Base-by-base conservation (phyloP, 2,113 vertebrate species). In the Pyrgilauda ruficollis region DNA sequence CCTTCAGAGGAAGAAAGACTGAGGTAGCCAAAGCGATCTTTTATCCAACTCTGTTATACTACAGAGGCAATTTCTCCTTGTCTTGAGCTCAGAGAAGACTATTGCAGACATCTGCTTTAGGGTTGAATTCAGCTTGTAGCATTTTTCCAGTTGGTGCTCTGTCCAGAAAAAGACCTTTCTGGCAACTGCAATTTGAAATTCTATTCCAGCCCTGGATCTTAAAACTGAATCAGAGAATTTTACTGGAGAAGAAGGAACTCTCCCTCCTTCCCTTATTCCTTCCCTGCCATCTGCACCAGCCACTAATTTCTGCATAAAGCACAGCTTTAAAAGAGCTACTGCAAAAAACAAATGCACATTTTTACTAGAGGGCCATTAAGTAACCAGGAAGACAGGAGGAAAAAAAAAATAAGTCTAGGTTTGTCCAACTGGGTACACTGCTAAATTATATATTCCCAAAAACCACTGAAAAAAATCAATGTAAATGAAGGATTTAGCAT, bases 141-240 rank as follows among this genome's bases (percentile, higher is more conserved):
- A 56, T 67, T 94, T 93, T 93, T 93, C 79, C 79, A 84, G 17
- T 70, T 77, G 43, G 53, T 86, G 39, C 11, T 88, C 33, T 74
- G 80, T 80, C 88, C 86, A 81, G 86, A 55, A 97, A 94, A 93
- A 90, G 75, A 59, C 50, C 37, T 77, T 91, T 91, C 47, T 92
- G 83, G 83, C 83, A 97, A 74, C 30, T 63, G 33, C 30, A 35
- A 41, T 67, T 67, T 90, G 76, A 95, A 95, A 81, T 83, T 73
- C 39, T 90, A 67, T 80, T 89, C 68, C 76, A 81, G 27, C 15
- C 46, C 50, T 61, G 46, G 68, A 55, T 81, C 69, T 87, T 43
- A 89, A 89, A 84, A 84, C 17, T 52, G 69, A 69, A 74, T 33
- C 2, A 28, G 13, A 52, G 52, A 82, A 84, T 53, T 84, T 87